A percentile compares a stretch with the other conserved stretches of the same genome.
Evolutionary conservation across 2,113 vertebrate genomes (phyloP).

Genomic region (Pangasianodon gigas): DNA sequence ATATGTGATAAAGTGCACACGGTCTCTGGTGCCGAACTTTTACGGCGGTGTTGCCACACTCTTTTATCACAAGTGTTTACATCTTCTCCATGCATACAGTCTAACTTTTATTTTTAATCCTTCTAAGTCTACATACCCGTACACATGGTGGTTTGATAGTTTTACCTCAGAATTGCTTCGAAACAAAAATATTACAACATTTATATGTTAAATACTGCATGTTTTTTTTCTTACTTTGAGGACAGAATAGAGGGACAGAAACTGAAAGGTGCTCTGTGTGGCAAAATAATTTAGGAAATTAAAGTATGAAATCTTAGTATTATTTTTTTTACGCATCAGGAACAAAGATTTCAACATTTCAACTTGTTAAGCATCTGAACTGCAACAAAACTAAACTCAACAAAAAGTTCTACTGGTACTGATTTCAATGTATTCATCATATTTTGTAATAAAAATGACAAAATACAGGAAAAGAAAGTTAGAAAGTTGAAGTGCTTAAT

Average conservation of each 20-base stretch:
- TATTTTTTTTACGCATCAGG: background rate
- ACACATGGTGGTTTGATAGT: background rate
- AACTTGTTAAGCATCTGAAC: background rate
- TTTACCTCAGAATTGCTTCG: background rate
- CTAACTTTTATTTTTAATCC: background rate
- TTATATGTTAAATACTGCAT: too few relatives aligned
- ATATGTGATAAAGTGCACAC: background rate
- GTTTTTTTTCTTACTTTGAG: too few relatives aligned
- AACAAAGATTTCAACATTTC: background rate
- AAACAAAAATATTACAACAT: too few relatives aligned
- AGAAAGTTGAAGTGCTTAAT: background rate
- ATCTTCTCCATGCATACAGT: background rate
- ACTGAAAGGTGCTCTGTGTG: too few relatives aligned
- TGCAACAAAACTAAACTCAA: too few relatives aligned
- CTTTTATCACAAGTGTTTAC: background rate
- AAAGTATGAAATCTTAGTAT: background rate
- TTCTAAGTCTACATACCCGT: background rate
- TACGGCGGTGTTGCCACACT: background rate
- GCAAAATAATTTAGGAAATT: background rate
- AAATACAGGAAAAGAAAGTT: background rate
- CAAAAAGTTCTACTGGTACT: background rate
- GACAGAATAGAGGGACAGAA: too few relatives aligned
- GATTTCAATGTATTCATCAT: background rate
- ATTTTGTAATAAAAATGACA: too few relatives aligned
- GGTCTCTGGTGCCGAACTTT: background rate